Conservation (phyloP, 2,113 vertebrate genomes). For the Ahaetulla prasina region DNA sequence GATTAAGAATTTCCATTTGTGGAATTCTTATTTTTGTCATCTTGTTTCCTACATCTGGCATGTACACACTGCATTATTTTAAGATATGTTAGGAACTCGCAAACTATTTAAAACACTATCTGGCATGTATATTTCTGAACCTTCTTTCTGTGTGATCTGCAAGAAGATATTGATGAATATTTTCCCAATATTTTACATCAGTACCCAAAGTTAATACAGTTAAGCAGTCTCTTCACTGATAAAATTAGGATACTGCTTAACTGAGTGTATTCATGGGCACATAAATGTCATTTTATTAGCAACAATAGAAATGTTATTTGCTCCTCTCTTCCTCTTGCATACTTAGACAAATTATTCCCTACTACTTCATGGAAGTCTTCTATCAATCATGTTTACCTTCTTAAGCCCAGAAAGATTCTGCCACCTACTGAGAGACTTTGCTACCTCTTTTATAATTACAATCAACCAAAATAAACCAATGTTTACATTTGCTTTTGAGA, state of each 20-base stretch:
- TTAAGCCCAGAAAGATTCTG: neutral
- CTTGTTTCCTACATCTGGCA: neutral
- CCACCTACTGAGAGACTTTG: neutral
- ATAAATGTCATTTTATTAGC: neutral
- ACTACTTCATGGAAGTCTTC: neutral
- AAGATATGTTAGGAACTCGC: neutral
- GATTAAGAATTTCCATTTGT: slow-evolving; percentile 7
- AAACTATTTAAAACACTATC: accelerated
- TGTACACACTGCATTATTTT: neutral
- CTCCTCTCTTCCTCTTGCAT: neutral
- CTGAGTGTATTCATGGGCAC: neutral
- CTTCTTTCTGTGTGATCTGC: slow-evolving; percentile 7
- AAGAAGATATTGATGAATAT: neutral
- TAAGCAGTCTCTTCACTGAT: neutral
- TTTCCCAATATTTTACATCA: neutral
- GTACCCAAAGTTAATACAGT: neutral
- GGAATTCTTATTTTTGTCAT: slow-evolving; percentile 28
- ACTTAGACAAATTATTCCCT: neutral
- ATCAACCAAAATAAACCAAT: neutral
- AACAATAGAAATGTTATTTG: neutral
- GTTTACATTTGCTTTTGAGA: neutral
- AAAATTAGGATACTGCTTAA: neutral
- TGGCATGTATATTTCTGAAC: slow-evolving; percentile 5
- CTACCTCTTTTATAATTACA: neutral
- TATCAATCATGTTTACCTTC: neutral